Evolutionary conservation across 2,888 invertebrate species (phyloP).

Genomic region (Cabera pusaria): DNA sequence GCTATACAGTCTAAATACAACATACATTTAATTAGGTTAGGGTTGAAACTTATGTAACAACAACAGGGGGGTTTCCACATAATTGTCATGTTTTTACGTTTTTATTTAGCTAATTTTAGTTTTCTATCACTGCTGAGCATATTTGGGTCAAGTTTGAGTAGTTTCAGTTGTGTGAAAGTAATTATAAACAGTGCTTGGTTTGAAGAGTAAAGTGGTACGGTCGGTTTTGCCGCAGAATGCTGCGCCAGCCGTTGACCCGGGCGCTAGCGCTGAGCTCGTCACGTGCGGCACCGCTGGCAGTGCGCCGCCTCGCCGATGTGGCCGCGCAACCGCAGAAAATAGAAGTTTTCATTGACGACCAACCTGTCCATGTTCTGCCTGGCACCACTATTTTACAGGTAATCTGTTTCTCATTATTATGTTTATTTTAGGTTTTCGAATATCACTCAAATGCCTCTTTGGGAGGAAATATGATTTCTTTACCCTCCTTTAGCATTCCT

Average conservation of each 20-base stretch:
- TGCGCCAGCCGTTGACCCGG: conserved; percentile 89
- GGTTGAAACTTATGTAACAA: conserved; percentile 78
- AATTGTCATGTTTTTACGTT: conserved; percentile 31
- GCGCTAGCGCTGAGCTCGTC: conserved; percentile 81
- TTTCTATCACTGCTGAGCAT: conserved; percentile 2
- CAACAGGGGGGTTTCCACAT: conserved; percentile 57
- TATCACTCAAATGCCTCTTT: no score
- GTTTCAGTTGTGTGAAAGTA: conserved; percentile 9
- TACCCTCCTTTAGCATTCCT: no score
- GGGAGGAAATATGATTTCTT: no score
- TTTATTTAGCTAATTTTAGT: conserved; percentile 13
- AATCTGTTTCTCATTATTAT: conserved; percentile 23
- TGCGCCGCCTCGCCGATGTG: conserved; percentile 74
- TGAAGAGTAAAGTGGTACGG: conserved; percentile 23
- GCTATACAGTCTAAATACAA: not conserved
- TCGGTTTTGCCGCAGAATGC: conserved; percentile 82
- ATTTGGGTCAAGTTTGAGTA: conserved; percentile 6
- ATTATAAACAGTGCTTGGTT: conserved; percentile 30
- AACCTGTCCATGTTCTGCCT: conserved; percentile 95
- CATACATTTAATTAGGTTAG: conserved; percentile 64
- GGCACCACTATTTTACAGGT: conserved; percentile 99
- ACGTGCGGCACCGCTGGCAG: conserved; percentile 66
- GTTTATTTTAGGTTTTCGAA: no score
- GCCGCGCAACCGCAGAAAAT: conserved; percentile 88
- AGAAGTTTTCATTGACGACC: conserved; percentile 98